Percentiles rank a stretch among this genome's conserved stretches.
Evolutionary conservation across 2,888 invertebrate genomes (phyloP).

Genomic region (Callimorpha dominula): DNA sequence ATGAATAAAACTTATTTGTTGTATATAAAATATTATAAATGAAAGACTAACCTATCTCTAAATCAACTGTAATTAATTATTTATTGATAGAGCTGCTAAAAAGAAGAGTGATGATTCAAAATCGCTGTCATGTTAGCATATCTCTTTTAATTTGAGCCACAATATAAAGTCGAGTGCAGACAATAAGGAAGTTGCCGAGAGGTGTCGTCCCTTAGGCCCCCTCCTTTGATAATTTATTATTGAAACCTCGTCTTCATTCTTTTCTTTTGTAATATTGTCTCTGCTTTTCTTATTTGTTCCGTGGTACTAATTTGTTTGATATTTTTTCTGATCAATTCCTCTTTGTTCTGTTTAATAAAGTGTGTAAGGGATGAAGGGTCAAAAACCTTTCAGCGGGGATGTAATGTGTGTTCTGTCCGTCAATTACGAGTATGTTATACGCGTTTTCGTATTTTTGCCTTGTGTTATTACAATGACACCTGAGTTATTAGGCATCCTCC

Average conservation of each 20-base stretch:
- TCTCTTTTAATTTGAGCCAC: slow-evolving; percentile 7
- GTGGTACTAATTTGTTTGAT: slow-evolving; percentile 69
- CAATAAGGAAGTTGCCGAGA: slow-evolving; percentile 75
- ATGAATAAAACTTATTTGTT: no score
- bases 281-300: slow-evolving; percentile 71
- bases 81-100: no score
- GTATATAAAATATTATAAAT: no score
- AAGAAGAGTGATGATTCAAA: not conserved
- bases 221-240: slow-evolving; percentile 81
- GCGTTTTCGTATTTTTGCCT: not conserved
- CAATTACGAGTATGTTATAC: not conserved
- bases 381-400: not conserved
- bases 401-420: not conserved
- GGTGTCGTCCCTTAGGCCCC: slow-evolving; percentile 72
- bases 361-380: slow-evolving; percentile 2
- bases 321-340: slow-evolving; percentile 46
- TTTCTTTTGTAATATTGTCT: slow-evolving; percentile 80
- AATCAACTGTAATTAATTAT: no score
- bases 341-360: slow-evolving; percentile 40
- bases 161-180: slow-evolving; percentile 67
- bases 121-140: not conserved
- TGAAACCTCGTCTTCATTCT: slow-evolving; percentile 77
- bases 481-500: no score
- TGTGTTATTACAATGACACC: not conserved
- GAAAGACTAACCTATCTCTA: no score